Base-by-base conservation (phyloP, 2,113 vertebrate species). In the Urocynchramus pylzowi region DNA sequence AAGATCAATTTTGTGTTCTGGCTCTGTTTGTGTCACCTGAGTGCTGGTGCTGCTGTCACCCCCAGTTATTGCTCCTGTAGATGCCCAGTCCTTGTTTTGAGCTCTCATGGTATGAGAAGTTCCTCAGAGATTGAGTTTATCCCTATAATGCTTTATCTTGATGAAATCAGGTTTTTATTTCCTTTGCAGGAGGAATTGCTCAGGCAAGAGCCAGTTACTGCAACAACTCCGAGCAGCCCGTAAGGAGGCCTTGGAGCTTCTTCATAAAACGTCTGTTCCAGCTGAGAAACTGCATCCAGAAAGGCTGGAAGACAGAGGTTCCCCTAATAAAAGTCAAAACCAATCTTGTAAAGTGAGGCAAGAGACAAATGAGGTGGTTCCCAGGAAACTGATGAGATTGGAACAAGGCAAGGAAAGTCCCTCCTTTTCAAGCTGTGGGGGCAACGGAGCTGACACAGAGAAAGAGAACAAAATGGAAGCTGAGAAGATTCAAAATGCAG, bases 201-300 rank as follows among this genome's bases (percentile, higher is more conserved):
- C 95, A 60, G 96, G 90, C 26, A 96, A 97, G 59, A 90, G 64
- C 88, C 22, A 56, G 33, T 85, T 97, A 28, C 86, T 97, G 64
- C 95, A 77, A 26, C 93, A 86, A 5, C 90, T 96, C 39, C 88
- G 0, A 86, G 24, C 9, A 86, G 92, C 76, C 54, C 44, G 1
- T 7, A 84, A 63, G 41, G 78, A 92, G 81, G 33, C 68, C 56
- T 75, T 59, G 30, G 75, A 88, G 30, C 52, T 67, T 56, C 78
- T 61, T 56, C 50, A 18, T 10, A 31, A 86, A 76, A 14, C 0
- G 0, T 8, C 84, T 77, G 11, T 18, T 17, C 50, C 18, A 17
- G 30, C 28, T 88, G 90, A 59, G 50, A 84, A 93, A 84, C 95
- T 20, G 44, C 35, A 76, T 22, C 50, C 64, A 69, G 64, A 41